A percentile compares a stretch with the other conserved stretches of the same genome.
These are phyloP conservation scores for Hyles vespertilio DNA, from an alignment of 1,140 invertebrate species.

Conservation along the genomic window DNA sequence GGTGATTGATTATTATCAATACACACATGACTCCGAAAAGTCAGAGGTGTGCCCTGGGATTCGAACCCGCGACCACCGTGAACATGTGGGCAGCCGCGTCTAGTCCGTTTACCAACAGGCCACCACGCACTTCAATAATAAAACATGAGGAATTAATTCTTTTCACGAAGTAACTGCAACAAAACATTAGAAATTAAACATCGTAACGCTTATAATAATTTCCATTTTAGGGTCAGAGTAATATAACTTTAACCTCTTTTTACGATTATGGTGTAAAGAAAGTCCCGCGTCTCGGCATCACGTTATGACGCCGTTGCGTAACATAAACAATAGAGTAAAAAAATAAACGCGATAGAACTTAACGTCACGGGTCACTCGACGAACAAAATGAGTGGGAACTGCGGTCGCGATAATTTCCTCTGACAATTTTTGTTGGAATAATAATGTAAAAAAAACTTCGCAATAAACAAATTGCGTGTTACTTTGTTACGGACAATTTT, in stretches of 20 bases:
- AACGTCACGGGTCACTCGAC: slow-evolving; percentile 36
- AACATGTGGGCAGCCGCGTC: no score
- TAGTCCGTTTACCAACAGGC: no score
- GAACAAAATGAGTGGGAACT: slow-evolving; percentile 35
- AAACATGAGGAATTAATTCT: no score
- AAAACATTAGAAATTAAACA: no score
- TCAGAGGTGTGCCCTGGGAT: no score
- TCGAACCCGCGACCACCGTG: no score
- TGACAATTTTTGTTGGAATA: background rate
- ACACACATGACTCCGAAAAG: no score
- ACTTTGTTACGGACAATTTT: background rate
- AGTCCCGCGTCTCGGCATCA: slow-evolving; percentile 15
- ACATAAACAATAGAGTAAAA: slow-evolving; percentile 26
- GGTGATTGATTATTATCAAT: no score
- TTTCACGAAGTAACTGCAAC: no score
- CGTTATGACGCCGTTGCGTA: slow-evolving; percentile 24
- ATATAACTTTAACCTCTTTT: slow-evolving; percentile 1
- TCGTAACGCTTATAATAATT: no score
- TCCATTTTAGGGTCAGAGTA: no score
- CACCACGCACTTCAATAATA: no score
- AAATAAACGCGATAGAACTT: slow-evolving; percentile 25
- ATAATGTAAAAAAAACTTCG: slow-evolving; percentile 1
- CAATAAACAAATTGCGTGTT: background rate
- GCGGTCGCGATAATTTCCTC: background rate
- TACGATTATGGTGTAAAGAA: slow-evolving; percentile 8